These are phyloP conservation scores for Irena cyanogastra DNA, from an alignment of 2,113 vertebrate species.

Conservation along the genomic window DNA sequence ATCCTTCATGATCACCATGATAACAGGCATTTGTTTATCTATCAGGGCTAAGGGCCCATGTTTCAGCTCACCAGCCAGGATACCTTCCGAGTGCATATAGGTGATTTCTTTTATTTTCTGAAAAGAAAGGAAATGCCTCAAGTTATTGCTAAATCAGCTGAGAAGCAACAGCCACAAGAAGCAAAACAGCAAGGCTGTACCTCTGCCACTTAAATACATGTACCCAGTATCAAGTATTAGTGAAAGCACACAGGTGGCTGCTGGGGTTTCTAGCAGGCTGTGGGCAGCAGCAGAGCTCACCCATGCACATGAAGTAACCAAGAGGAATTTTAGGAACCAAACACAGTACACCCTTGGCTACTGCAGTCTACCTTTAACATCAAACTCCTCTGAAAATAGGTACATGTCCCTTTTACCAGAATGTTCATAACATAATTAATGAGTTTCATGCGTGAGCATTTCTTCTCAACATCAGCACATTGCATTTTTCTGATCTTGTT, in stretches of 20 bases:
- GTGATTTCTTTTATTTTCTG: constrained; percentile 99
- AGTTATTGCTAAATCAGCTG: not conserved
- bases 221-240: not conserved
- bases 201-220: not conserved
- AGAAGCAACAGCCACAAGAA: not conserved
- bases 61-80: constrained; percentile 94
- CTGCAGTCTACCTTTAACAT: not conserved
- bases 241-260: not conserved
- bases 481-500: not conserved
- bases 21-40: constrained; percentile 95
- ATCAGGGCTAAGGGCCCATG: constrained; percentile 90
- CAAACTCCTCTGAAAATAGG: not conserved
- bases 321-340: not conserved
- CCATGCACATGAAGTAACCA: not conserved
- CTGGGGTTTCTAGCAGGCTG: not conserved
- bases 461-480: not conserved
- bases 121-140: not conserved
- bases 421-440: not conserved
- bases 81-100: constrained; percentile 97
- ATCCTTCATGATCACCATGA: constrained; percentile 96
- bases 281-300: not conserved
- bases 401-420: not conserved
- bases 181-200: not conserved
- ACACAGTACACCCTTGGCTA: not conserved
- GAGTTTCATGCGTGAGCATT: not conserved